These are phyloP conservation scores for Crax fasciolata DNA, from an alignment of 2,797 vertebrate species.

Conservation along the genomic window DNA sequence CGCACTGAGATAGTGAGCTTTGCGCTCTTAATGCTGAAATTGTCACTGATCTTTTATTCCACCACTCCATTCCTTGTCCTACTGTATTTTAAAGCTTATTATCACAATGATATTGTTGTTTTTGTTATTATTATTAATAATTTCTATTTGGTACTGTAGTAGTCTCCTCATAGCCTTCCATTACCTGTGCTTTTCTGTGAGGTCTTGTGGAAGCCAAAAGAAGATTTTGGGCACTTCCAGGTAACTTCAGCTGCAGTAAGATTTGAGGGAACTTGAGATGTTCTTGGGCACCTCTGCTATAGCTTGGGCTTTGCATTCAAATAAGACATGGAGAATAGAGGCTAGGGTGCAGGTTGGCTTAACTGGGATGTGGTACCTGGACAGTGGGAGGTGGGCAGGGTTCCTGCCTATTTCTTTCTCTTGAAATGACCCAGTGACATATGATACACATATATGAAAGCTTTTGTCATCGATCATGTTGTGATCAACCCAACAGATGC, in stretches of 20 bases:
- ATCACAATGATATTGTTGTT: background rate
- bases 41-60: background rate
- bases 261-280: background rate
- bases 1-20: background rate
- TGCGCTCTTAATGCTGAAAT: background rate
- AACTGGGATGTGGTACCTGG: background rate
- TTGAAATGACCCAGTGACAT: background rate
- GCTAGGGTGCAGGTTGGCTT: background rate
- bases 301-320: background rate
- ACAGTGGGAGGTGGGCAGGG: background rate
- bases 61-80: background rate
- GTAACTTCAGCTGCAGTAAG: background rate
- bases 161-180: background rate
- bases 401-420: background rate
- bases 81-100: background rate
- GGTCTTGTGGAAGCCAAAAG: background rate
- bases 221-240: background rate
- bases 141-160: background rate
- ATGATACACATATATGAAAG: background rate
- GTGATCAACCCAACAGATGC: background rate
- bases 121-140: background rate
- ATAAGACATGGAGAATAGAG: accelerated
- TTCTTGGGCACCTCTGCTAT: background rate
- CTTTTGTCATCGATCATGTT: background rate
- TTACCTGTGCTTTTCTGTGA: background rate